phyloP scores from a whole-genome alignment of 1,140 invertebrate species.

The Palaemon carinicauda region DNA sequence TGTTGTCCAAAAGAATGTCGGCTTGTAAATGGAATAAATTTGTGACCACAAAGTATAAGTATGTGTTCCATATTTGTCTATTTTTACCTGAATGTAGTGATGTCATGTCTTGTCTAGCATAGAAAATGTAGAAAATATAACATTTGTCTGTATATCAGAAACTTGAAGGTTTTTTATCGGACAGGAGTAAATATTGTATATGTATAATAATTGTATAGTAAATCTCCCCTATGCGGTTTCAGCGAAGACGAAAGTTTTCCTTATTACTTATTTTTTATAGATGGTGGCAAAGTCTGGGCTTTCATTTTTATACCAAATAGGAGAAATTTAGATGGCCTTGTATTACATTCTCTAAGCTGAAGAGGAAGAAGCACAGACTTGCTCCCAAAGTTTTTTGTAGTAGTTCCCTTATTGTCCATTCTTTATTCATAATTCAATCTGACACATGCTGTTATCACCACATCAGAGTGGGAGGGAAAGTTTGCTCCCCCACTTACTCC shows the following conservation, averaged over 20 bases:
- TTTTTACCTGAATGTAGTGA: conserved; percentile 53
- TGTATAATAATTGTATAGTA: conserved; percentile 52
- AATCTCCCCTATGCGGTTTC: conserved; percentile 48
- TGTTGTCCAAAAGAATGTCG: conserved; percentile 45
- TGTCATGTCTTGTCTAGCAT: conserved; percentile 13
- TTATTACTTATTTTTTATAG: conserved; percentile 57
- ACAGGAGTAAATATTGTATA: conserved; percentile 52
- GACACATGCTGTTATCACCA: conserved; percentile 28
- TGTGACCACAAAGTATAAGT: conserved; percentile 54
- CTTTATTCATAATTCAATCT: conserved; percentile 42
- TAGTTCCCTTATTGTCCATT: conserved; percentile 48
- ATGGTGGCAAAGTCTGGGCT: conserved; percentile 53
- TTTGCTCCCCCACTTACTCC: not conserved
- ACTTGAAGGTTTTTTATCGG: conserved; percentile 50
- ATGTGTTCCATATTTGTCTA: conserved; percentile 55
- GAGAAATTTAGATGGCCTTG: conserved; percentile 52
- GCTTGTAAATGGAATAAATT: conserved; percentile 42
- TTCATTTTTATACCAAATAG: conserved; percentile 51
- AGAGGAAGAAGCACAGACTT: conserved; percentile 47
- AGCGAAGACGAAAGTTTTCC: conserved; percentile 47
- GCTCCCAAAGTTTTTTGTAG: conserved; percentile 42
- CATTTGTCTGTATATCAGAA: conserved; percentile 45
- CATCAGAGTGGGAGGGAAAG: conserved; percentile 26
- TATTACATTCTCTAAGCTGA: conserved; percentile 41
- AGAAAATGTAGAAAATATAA: conserved; percentile 30